Percentiles rank a stretch among this genome's conserved stretches.
These are phyloP conservation scores for Cetoscarus ocellatus DNA, from an alignment of 2,797 vertebrate species.

Conservation along the genomic window DNA sequence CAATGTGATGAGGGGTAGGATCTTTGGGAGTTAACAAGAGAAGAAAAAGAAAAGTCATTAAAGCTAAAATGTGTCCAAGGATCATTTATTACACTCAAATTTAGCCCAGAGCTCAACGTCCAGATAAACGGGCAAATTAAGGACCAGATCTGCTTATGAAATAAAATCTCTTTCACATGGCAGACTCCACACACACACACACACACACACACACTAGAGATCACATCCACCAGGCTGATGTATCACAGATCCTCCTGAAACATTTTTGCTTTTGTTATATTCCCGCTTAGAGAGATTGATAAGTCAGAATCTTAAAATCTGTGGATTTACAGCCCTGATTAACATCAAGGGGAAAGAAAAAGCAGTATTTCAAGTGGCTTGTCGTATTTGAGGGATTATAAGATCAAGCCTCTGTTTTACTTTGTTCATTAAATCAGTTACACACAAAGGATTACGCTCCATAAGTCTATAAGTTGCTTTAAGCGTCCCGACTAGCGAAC, in stretches of 20 bases:
- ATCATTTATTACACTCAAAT: conserved; percentile 59
- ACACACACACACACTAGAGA: conserved; percentile 50
- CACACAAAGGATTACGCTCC: conserved; percentile 74
- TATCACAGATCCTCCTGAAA: conserved; percentile 57
- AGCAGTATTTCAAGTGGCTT: conserved; percentile 62
- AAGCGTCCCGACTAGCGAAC: conserved; percentile 61
- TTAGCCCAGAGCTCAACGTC: conserved; percentile 60
- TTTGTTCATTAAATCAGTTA: conserved; percentile 81
- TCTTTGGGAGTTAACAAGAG: conserved; percentile 11
- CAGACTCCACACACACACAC: conserved; percentile 9
- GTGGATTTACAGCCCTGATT: conserved; percentile 61
- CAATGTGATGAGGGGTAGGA: neutral
- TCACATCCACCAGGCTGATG: conserved; percentile 61
- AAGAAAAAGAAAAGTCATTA: conserved; percentile 33
- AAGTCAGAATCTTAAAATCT: conserved; percentile 53
- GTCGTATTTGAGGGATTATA: conserved; percentile 61
- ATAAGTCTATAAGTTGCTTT: conserved; percentile 68
- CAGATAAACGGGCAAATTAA: conserved; percentile 75
- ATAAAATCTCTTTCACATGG: conserved; percentile 78
- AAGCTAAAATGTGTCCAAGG: conserved; percentile 52
- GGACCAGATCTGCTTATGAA: conserved; percentile 72
- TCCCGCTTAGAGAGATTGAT: conserved; percentile 49
- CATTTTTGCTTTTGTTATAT: conserved; percentile 61
- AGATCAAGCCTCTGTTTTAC: conserved; percentile 72
- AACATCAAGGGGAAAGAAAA: conserved; percentile 64